A percentile compares a stretch with the other conserved stretches of the same genome.
Evolutionary conservation across 2,888 invertebrate species (phyloP).

Genomic region (Cremastobaeus sp.): DNA sequence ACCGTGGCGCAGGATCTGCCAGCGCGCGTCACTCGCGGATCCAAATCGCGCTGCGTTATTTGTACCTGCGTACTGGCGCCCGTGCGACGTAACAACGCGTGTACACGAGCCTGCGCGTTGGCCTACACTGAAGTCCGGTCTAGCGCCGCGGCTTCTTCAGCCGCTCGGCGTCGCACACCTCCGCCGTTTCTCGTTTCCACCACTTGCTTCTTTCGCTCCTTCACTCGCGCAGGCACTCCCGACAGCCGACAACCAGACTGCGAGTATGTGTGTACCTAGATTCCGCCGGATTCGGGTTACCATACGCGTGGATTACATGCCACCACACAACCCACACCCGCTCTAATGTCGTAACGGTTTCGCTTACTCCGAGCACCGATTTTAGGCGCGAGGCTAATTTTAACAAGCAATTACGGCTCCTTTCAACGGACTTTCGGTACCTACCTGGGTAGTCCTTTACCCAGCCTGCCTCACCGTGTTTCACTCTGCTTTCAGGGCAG

Average conservation of each 20-base stretch:
- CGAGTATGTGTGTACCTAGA: slow-evolving; percentile 43
- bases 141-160: slow-evolving; percentile 63
- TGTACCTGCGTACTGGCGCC: slow-evolving; percentile 68
- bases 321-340: slow-evolving; percentile 35
- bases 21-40: slow-evolving; percentile 38
- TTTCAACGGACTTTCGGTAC: too few species aligned
- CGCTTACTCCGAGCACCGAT: too few species aligned
- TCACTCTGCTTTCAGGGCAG: too few species aligned
- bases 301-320: slow-evolving; percentile 47
- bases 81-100: slow-evolving; percentile 64
- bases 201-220: slow-evolving; percentile 48
- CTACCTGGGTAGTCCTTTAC: too few species aligned
- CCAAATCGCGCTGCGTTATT: slow-evolving; percentile 61
- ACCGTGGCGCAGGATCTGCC: slow-evolving; percentile 1
- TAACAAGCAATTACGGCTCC: too few species aligned
- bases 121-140: slow-evolving; percentile 77
- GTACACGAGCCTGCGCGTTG: slow-evolving; percentile 77
- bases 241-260: slow-evolving; percentile 11
- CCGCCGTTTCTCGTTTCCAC: slow-evolving; percentile 53
- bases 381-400: too few species aligned
- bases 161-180: slow-evolving; percentile 62
- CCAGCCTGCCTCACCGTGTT: too few species aligned
- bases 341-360: slow-evolving; percentile 14
- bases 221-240: slow-evolving; percentile 49
- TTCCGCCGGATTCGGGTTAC: slow-evolving; percentile 52